These are phyloP conservation scores for Macropodus opercularis DNA, from an alignment of 2,797 vertebrate species.

Conservation along the genomic window DNA sequence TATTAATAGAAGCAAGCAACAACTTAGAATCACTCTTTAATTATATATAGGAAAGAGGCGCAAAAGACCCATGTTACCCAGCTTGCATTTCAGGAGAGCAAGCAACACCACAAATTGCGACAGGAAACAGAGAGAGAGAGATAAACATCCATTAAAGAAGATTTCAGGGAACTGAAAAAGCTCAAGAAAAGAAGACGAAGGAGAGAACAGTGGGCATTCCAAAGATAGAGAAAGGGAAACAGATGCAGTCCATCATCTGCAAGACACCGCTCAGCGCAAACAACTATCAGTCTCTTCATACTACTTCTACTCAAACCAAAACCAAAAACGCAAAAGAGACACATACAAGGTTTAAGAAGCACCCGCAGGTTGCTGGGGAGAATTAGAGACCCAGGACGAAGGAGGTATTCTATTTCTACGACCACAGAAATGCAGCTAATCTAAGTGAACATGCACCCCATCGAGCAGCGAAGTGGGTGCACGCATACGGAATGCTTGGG, in stretches of 20 bases:
- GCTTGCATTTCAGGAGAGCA: slow-evolving; percentile 72
- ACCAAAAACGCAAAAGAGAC: slow-evolving; percentile 63
- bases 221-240: slow-evolving; percentile 64
- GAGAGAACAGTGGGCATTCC: slow-evolving; percentile 73
- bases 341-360: slow-evolving; percentile 68
- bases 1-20: background rate
- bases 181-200: slow-evolving; percentile 57
- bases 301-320: slow-evolving; percentile 72
- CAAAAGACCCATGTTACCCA: slow-evolving; percentile 80
- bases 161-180: slow-evolving; percentile 54
- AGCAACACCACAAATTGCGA: slow-evolving; percentile 68
- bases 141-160: slow-evolving; percentile 74
- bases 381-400: slow-evolving; percentile 53
- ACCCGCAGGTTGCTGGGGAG: slow-evolving; percentile 66
- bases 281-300: slow-evolving; percentile 60
- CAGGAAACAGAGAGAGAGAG: slow-evolving; percentile 52
- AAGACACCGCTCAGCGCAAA: slow-evolving; percentile 78
- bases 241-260: slow-evolving; percentile 78
- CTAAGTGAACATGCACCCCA: slow-evolving; percentile 56
- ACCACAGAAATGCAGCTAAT: slow-evolving; percentile 56
- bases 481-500: slow-evolving; percentile 49
- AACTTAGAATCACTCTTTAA: background rate
- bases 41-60: no score
- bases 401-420: slow-evolving; percentile 41
- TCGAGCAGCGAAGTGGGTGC: slow-evolving; percentile 39